Percentiles rank a stretch among this genome's conserved stretches.
Evolutionary conservation across 2,888 invertebrate species (phyloP).

Genomic region (Sarcophaga carnaria): DNA sequence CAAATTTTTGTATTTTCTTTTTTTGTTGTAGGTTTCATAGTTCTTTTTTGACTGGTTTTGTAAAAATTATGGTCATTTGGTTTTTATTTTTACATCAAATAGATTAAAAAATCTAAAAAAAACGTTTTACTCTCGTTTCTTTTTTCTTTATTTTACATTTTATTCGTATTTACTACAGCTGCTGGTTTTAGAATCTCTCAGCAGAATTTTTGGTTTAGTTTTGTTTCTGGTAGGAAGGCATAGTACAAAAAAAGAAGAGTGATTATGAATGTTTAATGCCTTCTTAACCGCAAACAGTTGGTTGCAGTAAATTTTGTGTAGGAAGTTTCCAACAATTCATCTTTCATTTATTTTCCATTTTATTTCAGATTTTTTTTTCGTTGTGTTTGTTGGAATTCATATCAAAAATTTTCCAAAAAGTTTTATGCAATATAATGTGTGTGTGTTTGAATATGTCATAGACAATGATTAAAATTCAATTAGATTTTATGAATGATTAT

Average conservation of each 20-base stretch:
- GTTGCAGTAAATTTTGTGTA: constrained; percentile 65
- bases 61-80: constrained; percentile 64
- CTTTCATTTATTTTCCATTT: background rate
- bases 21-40: background rate
- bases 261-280: constrained; percentile 60
- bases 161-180: constrained; percentile 16
- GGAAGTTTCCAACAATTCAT: constrained; percentile 39
- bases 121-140: constrained; percentile 4
- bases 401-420: background rate
- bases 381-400: background rate
- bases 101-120: constrained; percentile 56
- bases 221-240: background rate
- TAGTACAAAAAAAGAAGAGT: background rate
- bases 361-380: background rate
- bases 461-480: constrained; percentile 67
- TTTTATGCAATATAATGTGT: background rate
- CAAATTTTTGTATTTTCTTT: constrained; percentile 3
- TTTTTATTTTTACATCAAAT: constrained; percentile 62
- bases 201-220: constrained; percentile 36
- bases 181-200: constrained; percentile 23
- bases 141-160: background rate
- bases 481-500: constrained; percentile 58
- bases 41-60: background rate
- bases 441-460: constrained; percentile 17
- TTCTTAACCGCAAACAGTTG: constrained; percentile 63